Percentiles rank a stretch among this genome's conserved stretches.
These are phyloP conservation scores for Cyrtodaria siliqua DNA, from an alignment of 2,888 invertebrate genomes.

Conservation along the genomic window DNA sequence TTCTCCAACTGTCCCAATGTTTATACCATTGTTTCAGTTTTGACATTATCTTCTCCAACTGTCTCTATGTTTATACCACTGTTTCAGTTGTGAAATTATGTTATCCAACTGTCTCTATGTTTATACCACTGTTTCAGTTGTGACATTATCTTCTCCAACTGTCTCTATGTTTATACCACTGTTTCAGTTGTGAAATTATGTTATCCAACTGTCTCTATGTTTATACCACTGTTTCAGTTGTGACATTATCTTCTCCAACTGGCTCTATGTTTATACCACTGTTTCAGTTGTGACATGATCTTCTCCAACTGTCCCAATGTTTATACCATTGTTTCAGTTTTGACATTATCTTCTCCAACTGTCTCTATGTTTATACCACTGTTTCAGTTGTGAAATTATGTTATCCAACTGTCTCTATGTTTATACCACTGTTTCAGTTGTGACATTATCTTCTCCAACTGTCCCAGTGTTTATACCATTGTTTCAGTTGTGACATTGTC, in stretches of 20 bases:
- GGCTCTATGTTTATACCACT: not conserved
- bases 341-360: too few relatives aligned
- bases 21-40: not conserved
- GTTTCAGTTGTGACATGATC: conserved; percentile 1
- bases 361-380: too few relatives aligned
- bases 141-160: too few relatives aligned
- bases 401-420: too few relatives aligned
- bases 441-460: conserved; percentile 88
- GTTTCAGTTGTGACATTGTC: conserved; percentile 3
- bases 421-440: conserved; percentile 79
- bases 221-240: too few relatives aligned
- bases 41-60: not conserved
- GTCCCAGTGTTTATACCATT: conserved; percentile 88
- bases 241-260: not conserved
- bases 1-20: too few relatives aligned
- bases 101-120: not conserved
- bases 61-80: not conserved
- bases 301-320: too few relatives aligned
- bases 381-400: too few relatives aligned
- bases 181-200: not conserved
- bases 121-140: not conserved
- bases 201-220: too few relatives aligned
- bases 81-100: conserved; percentile 1
- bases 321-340: not conserved
- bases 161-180: not conserved